Conservation (phyloP, 1,140 invertebrate genomes). For the Zaprionus taronus region DNA sequence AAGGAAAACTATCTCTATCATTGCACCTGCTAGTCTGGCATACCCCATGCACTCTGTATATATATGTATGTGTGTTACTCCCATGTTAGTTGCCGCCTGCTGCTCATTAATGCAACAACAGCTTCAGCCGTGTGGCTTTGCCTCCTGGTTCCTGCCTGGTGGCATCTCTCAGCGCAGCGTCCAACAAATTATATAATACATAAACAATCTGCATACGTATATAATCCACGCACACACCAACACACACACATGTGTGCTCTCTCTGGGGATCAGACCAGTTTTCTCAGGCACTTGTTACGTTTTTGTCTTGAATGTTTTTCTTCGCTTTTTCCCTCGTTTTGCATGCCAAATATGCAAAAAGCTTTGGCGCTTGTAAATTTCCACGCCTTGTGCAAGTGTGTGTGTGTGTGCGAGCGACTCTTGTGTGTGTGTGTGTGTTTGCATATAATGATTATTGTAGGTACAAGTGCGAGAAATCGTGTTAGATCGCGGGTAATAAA, state of each 20-base stretch:
- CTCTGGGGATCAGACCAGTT: constrained; percentile 59
- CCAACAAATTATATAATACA: constrained; percentile 72
- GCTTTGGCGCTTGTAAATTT: constrained; percentile 76
- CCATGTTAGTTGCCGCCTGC: constrained; percentile 24
- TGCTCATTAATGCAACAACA: constrained; percentile 52
- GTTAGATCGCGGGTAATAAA: constrained; percentile 83
- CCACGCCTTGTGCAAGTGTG: constrained; percentile 18
- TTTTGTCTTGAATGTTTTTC: constrained; percentile 51
- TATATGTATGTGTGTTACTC: background rate
- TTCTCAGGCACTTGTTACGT: constrained; percentile 74
- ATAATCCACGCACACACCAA: constrained; percentile 4
- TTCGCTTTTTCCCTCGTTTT: constrained; percentile 55
- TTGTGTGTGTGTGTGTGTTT: constrained; percentile 57
- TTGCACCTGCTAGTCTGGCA: background rate
- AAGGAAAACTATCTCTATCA: too few relatives aligned
- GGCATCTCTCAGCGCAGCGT: constrained; percentile 59
- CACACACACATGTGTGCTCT: background rate
- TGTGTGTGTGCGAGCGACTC: constrained; percentile 25
- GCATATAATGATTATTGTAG: constrained; percentile 82
- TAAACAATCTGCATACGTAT: constrained; percentile 54
- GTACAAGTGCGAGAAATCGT: constrained; percentile 83
- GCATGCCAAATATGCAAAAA: constrained; percentile 82
- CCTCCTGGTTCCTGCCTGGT: constrained; percentile 44
- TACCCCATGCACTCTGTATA: constrained; percentile 20
- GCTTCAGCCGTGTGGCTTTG: constrained; percentile 16